Percentiles rank a stretch among this genome's conserved stretches.
Conservation (phyloP, 2,797 vertebrate genomes). For the Aldrovandia affinis region DNA sequence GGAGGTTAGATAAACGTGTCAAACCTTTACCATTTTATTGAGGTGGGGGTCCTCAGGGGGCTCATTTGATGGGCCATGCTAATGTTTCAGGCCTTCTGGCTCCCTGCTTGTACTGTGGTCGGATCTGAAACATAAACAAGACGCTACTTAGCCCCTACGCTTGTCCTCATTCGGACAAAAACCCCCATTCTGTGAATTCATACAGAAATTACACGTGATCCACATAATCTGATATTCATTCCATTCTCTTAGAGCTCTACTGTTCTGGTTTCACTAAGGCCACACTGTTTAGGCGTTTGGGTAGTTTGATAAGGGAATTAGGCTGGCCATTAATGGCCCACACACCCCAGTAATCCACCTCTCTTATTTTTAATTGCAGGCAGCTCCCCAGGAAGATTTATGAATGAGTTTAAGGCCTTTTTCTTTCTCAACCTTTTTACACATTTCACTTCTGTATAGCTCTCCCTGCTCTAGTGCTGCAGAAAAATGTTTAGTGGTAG, state of each 20-base stretch:
- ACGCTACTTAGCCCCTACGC: background rate
- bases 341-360: slow-evolving; percentile 79
- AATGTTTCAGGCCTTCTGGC: background rate
- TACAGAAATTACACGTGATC: slow-evolving; percentile 64
- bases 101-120: background rate
- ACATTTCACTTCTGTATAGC: slow-evolving; percentile 73
- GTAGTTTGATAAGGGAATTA: slow-evolving; percentile 79
- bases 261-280: slow-evolving; percentile 77
- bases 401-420: slow-evolving; percentile 77
- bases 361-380: slow-evolving; percentile 81
- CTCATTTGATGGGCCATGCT: background rate
- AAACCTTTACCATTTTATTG: too few relatives aligned
- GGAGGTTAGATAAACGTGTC: too few relatives aligned
- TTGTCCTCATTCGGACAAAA: background rate
- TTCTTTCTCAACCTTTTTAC: slow-evolving; percentile 72
- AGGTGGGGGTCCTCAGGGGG: background rate
- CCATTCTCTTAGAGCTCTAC: slow-evolving; percentile 69
- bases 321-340: slow-evolving; percentile 79
- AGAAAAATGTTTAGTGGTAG: background rate
- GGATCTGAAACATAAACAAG: background rate
- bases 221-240: slow-evolving; percentile 74
- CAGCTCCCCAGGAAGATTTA: slow-evolving; percentile 74
- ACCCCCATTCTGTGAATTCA: slow-evolving; percentile 58
- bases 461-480: slow-evolving; percentile 61
- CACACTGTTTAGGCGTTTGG: slow-evolving; percentile 80